These are phyloP conservation scores for Agrochola lychnidis DNA, from an alignment of 2,888 invertebrate genomes.

Conservation along the genomic window DNA sequence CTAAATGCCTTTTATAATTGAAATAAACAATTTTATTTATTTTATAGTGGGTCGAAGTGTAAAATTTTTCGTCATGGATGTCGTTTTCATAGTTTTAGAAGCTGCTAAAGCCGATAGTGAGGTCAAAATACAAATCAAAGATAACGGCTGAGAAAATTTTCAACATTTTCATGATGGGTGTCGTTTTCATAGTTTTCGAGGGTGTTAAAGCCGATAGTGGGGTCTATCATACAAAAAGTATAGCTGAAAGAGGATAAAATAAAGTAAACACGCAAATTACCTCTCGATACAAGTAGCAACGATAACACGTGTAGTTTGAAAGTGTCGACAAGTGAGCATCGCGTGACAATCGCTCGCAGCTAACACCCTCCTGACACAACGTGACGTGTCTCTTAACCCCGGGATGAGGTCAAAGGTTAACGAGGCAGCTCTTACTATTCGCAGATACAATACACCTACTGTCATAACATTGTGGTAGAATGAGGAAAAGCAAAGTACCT, in stretches of 20 bases:
- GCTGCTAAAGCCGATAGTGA: too few relatives aligned
- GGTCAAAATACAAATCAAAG: too few relatives aligned
- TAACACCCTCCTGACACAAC: slow-evolving; percentile 19
- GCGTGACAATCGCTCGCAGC: slow-evolving; percentile 40
- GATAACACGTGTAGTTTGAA: background rate
- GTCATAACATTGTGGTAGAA: background rate
- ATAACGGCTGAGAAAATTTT: too few relatives aligned
- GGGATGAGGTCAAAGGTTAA: slow-evolving; percentile 43
- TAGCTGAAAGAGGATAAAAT: background rate
- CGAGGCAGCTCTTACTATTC: slow-evolving; percentile 5
- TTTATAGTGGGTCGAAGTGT: too few relatives aligned
- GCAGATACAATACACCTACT: background rate
- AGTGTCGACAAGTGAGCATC: slow-evolving; percentile 21
- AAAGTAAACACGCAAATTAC: background rate
- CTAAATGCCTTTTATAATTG: too few relatives aligned
- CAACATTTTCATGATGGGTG: too few relatives aligned
- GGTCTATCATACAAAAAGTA: background rate
- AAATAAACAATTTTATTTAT: too few relatives aligned
- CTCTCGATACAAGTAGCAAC: background rate
- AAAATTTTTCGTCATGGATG: too few relatives aligned
- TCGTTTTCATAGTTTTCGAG: too few relatives aligned
- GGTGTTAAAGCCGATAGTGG: too few relatives aligned
- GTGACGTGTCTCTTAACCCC: slow-evolving; percentile 37
- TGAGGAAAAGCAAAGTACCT: background rate
- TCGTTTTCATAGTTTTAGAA: too few relatives aligned